These are phyloP conservation scores for Phymastichus coffea DNA, from an alignment of 1,140 invertebrate genomes.

Conservation along the genomic window DNA sequence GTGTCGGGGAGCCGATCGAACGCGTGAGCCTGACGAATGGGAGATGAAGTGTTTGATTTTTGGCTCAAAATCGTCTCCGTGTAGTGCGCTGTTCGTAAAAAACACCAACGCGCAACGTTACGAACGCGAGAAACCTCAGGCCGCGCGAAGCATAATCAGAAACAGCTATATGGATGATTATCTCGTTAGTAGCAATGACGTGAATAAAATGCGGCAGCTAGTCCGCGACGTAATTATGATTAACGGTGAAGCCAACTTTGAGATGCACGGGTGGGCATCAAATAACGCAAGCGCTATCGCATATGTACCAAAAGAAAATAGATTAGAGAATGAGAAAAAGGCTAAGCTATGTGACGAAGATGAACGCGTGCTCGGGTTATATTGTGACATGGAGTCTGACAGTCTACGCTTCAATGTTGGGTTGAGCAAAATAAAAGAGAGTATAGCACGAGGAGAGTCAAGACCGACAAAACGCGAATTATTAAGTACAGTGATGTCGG, in stretches of 20 bases:
- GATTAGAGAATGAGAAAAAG: not conserved
- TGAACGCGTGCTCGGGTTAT: not conserved
- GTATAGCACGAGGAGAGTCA: not conserved
- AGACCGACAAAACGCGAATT: not conserved
- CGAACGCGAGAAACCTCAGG: not conserved
- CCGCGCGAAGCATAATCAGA: not conserved
- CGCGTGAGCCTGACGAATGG: constrained; percentile 24
- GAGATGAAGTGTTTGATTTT: constrained; percentile 43
- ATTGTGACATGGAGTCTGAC: not conserved
- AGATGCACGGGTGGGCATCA: not conserved
- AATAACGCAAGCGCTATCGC: not conserved
- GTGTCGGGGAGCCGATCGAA: constrained; percentile 15
- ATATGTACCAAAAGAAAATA: not conserved
- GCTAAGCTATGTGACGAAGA: not conserved
- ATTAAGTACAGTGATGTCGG: not conserved
- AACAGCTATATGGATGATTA: not conserved
- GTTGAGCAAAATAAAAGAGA: not conserved
- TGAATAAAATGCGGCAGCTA: not conserved
- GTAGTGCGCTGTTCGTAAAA: constrained; percentile 35
- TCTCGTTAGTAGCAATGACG: not conserved
- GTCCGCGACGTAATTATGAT: not conserved
- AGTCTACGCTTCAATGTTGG: not conserved
- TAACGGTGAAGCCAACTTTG: not conserved
- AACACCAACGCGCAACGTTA: constrained; percentile 30
- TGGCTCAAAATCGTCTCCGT: constrained; percentile 40